Evolutionary conservation across 92 coral and sea anemone species (phyloP).

Genomic region (Metridium senile): DNA sequence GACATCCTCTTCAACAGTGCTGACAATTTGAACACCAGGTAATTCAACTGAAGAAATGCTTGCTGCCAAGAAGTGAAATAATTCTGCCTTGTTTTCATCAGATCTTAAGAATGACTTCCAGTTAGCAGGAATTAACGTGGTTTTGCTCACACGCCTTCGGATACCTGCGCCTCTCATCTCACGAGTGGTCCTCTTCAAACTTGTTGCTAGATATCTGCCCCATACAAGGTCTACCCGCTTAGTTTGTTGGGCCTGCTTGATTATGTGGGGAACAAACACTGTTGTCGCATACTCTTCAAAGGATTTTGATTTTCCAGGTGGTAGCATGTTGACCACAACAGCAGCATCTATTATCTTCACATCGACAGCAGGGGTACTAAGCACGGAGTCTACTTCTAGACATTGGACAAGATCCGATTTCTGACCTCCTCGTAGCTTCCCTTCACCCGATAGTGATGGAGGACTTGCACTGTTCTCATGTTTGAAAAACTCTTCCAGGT

Average conservation of each 20-base stretch:
- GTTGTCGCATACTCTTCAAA: constrained; percentile 46
- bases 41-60: not conserved
- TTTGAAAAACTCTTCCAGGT: constrained; percentile 46
- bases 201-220: constrained; percentile 13
- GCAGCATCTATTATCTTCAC: constrained; percentile 48
- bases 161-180: constrained; percentile 40
- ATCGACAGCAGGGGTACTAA: constrained; percentile 44
- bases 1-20: not conserved
- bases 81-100: constrained; percentile 43
- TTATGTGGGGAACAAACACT: constrained; percentile 43
- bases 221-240: constrained; percentile 24
- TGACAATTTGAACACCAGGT: constrained; percentile 5
- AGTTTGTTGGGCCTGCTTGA: constrained; percentile 34
- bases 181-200: constrained; percentile 28
- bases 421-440: constrained; percentile 36
- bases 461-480: constrained; percentile 53
- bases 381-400: constrained; percentile 27
- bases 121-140: constrained; percentile 9
- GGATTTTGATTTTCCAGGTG: constrained; percentile 52
- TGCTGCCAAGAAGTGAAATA: constrained; percentile 13
- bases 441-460: constrained; percentile 38
- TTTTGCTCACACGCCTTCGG: constrained; percentile 22
- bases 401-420: constrained; percentile 45
- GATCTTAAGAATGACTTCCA: constrained; percentile 24
- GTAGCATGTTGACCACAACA: constrained; percentile 43